Base-by-base conservation (phyloP, 2,113 vertebrate genomes). In the Phyllostomus discolor region DNA sequence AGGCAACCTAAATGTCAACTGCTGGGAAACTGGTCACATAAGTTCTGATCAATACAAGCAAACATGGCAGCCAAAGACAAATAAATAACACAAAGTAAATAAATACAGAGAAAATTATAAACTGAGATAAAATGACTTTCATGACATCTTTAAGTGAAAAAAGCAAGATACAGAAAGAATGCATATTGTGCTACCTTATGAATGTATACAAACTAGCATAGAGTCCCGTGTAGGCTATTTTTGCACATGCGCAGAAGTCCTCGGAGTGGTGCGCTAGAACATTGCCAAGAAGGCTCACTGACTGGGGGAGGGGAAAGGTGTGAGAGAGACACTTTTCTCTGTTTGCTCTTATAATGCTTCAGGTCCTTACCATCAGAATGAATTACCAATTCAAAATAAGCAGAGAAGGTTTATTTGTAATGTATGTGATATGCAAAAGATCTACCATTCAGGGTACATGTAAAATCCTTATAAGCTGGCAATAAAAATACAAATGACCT, bases 21-120 rank as follows among this genome's bases (percentile, higher is more conserved):
- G 70, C 20, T 87, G 88, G 70, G 33, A 95, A 85, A 95, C 26
- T 91, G 57, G 22, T 64, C 79, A 91, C 79, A 50, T 75, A 90
- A 43, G 43, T 54, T 73, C 64, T 88, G 85, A 2, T 38, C 7
- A 70, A 20, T 83, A 57, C 38, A 78, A 95, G 28, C 54, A 52
- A 82, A 82, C 46, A 91, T 0, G 87, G 17, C 17, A 80, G 28
- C 26, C 54, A 91, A 90, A 69, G 59, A 46, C 46, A 70, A 90
- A 54, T 26, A 87, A 59, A 82, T 62, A 38, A 28, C 67, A 52
- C 52, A 4, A 90, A 73, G 67, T 38, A 57, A 66, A 50, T 26
- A 28, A 76, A 54, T 43, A 38, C 26, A 33, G 66, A 70, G 48
- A 41, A 73, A 67, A 95, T 59, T 59, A 11, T 64, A 73, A 79